phyloP scores from a whole-genome alignment of 2,113 vertebrate species.

The Galeopterus variegatus region DNA sequence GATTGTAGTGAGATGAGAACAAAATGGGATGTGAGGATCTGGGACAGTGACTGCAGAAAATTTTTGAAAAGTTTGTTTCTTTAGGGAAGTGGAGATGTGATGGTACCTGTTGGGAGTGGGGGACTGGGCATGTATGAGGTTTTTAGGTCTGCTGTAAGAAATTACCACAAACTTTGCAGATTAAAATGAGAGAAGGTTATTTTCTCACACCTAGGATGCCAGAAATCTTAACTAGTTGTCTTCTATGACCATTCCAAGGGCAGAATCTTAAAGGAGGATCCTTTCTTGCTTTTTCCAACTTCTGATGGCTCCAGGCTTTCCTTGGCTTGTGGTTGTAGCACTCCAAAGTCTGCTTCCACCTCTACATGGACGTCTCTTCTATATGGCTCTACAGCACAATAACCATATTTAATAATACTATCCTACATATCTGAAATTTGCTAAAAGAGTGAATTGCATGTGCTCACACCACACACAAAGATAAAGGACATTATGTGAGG shows the following conservation, averaged over 20 bases:
- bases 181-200: neutral
- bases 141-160: neutral
- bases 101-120: rapidly evolving
- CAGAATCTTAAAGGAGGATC: too few relatives aligned
- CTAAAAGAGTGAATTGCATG: neutral
- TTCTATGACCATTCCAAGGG: neutral
- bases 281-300: neutral
- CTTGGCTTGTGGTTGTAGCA: neutral
- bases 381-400: neutral
- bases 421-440: neutral
- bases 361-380: neutral
- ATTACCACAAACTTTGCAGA: neutral
- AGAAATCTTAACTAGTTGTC: neutral
- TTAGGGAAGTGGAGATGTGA: neutral
- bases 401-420: neutral
- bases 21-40: neutral
- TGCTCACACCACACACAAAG: neutral
- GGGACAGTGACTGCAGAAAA: too few relatives aligned
- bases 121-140: rapidly evolving
- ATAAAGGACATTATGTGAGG: neutral
- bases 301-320: neutral
- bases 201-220: neutral
- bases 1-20: neutral
- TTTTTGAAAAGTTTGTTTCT: too few relatives aligned
- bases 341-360: neutral